phyloP scores from a whole-genome alignment of 1,140 invertebrate genomes.

The Coptotermes formosanus region DNA sequence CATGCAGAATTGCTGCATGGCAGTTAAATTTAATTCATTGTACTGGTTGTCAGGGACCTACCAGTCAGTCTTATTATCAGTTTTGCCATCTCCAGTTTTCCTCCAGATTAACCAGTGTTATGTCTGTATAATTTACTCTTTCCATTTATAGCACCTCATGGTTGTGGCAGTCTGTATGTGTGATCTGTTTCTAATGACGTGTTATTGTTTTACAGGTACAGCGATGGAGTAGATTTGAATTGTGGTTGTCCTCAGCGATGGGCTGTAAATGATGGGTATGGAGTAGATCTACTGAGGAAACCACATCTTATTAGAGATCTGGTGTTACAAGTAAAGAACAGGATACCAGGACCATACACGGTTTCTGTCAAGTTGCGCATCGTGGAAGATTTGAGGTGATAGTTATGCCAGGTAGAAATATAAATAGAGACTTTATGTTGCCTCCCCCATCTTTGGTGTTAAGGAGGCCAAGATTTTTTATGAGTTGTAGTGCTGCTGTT shows the following conservation, averaged over 20 bases:
- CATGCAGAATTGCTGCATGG: no score
- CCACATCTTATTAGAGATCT: conserved; percentile 83
- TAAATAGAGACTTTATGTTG: not conserved
- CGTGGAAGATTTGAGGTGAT: conserved; percentile 52
- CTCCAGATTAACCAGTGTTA: no score
- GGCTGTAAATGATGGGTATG: conserved; percentile 90
- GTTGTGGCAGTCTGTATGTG: not conserved
- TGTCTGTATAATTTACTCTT: no score
- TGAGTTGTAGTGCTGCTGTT: no score
- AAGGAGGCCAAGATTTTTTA: no score
- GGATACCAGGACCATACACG: conserved; percentile 71
- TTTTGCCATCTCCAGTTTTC: no score
- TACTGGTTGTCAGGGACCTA: no score
- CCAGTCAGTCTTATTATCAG: no score
- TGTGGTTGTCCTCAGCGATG: conserved; percentile 96
- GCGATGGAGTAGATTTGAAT: conserved; percentile 91
- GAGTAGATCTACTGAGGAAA: conserved; percentile 77
- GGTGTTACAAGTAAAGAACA: conserved; percentile 70
- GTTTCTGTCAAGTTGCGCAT: conserved; percentile 93
- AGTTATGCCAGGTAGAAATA: not conserved
- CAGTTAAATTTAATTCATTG: no score
- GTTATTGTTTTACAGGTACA: conserved; percentile 56
- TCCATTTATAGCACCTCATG: no score
- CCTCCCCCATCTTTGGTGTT: not conserved
- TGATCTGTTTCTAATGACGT: conserved; percentile 32